Evolutionary conservation across 2,888 invertebrate species (phyloP), one percentile per base, ranked within the genome.

Genomic region (Eulithis prunata): DNA sequence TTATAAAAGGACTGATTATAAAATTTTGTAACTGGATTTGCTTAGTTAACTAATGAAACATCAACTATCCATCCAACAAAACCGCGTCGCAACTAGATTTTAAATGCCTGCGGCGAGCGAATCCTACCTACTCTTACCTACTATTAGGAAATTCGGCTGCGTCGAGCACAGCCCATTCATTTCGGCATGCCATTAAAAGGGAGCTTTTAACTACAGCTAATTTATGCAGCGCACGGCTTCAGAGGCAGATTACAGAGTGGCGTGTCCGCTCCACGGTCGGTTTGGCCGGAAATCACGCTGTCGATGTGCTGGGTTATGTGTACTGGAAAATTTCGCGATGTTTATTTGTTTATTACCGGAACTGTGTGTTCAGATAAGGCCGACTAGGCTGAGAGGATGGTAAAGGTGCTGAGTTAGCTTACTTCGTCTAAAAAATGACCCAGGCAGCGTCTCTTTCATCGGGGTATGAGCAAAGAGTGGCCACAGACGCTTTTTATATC

Each of bases 181-280:
- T 91, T 91, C 80, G 84, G 76, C 83, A 84, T 84, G 80, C 88
- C 88, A 90, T 90, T 91, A 89, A 90, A 90, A 87, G 86, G 87
- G 84, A 82, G 89, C 89, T 90, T 91, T 90, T 91, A 91, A 91
- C 90, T 89, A 86, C 84, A 84, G 86, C 86, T 88, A 91, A 91
- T 90, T 90, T 90, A 91, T 91, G 89, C 90, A 87, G 85, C 75
- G 83, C 88, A 88, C 86, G 88, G 87, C 85, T 89, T 57, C 78
- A 76, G 78, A 83, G 89, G 88, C 90, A 91, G 90, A 91, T 91
- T 90, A 91, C 89, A 90, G 90, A 91, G 87, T 81, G 82, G 85
- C 78, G 81, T 82, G 84, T 84, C 82, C 83, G 80, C 80, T 80
- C 80, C 75, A 77, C 75, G 78, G 75, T 72, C 79, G 79, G 80